Base-by-base conservation (phyloP, 2,888 invertebrate genomes). In the Parthenolecanium corni region DNA sequence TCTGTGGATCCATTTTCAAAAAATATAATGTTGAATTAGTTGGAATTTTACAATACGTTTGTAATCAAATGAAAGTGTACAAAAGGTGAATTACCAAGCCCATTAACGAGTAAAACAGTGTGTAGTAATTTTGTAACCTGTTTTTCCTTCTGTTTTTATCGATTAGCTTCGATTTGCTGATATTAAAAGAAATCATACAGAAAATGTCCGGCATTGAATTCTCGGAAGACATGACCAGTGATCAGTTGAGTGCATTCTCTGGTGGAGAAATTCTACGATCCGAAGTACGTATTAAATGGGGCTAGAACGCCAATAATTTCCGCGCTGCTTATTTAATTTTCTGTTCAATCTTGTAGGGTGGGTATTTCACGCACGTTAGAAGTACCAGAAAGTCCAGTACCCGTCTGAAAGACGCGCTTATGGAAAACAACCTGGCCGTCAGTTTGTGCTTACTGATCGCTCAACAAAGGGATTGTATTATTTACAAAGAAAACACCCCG, bases 141-240 rank as follows among this genome's bases (percentile, higher is more conserved):
- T 9, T 31, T 49, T 21, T 53, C 58, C 16, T 52, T 65, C 52
- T 67, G 65, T 62, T 68, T 75, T 74, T 66, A n/a, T n/a, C n/a
- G n/a, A n/a, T n/a, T 73, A 86, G 89, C 76, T 83, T 85, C 78
- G 95, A 96, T 76, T 79, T 94, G 69, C 77, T 97, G 31, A 87
- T 98, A 68, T 77, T 98, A 62, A 91, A 96, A 73, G 97, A 98
- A 77, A 89, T 99, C 68, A 91, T 99, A 47, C 93, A 95, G 76
- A 97, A 96, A 78, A 98, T 99, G 97, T 92, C 95, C 1, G 98
- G 98, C 1, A 92, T 98, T 62, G 98, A 99, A 76, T 87, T 95
- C 0, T 87, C 88, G 0, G 94, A 95, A 73, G 95, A 95, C 75
- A 86, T 96, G 80, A 98, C 97, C 0, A 80, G 86, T 21, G 96